Percentiles rank a stretch among this genome's conserved stretches.
phyloP scores from a whole-genome alignment of 1,140 invertebrate genomes.

The Matsumurasca onukii region DNA sequence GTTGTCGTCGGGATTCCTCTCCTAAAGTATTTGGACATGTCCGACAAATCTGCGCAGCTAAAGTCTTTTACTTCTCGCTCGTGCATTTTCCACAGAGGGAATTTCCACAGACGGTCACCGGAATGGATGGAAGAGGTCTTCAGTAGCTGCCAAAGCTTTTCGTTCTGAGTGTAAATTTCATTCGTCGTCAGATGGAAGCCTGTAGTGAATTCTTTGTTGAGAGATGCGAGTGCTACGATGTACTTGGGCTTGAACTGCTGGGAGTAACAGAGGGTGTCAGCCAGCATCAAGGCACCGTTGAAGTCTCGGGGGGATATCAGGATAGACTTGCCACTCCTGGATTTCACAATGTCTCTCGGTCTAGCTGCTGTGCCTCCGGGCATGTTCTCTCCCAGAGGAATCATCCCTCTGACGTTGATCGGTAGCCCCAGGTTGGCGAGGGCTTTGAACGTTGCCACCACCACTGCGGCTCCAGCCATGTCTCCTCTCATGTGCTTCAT shows the following conservation, averaged over 20 bases:
- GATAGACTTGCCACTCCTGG: conserved; percentile 66
- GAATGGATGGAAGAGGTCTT: conserved; percentile 54
- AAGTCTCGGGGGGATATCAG: conserved; percentile 66
- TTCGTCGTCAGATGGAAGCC: conserved; percentile 56
- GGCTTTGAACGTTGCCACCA: conserved; percentile 56
- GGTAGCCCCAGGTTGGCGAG: conserved; percentile 53
- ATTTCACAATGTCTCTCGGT: conserved; percentile 63
- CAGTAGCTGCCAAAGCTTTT: conserved; percentile 52
- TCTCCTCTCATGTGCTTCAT: conserved; percentile 61
- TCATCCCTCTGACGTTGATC: conserved; percentile 57
- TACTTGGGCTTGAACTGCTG: conserved; percentile 50
- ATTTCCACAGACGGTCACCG: conserved; percentile 67
- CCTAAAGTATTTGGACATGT: conserved; percentile 26
- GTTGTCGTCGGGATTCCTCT: conserved; percentile 54
- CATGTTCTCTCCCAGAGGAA: conserved; percentile 67
- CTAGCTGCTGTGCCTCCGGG: conserved; percentile 59
- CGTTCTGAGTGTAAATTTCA: conserved; percentile 58
- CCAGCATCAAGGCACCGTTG: conserved; percentile 62
- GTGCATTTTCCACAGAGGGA: conserved; percentile 61
- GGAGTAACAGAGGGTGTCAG: conserved; percentile 61
- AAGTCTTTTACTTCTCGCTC: conserved; percentile 45
- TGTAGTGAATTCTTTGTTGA: conserved; percentile 12
- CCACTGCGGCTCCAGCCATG: conserved; percentile 66
- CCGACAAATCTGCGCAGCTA: conserved; percentile 26
- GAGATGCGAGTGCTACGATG: conserved; percentile 63